Evolutionary conservation across 2,797 vertebrate genomes (phyloP).

Genomic region (Microctenopoma stevenorrisi): DNA sequence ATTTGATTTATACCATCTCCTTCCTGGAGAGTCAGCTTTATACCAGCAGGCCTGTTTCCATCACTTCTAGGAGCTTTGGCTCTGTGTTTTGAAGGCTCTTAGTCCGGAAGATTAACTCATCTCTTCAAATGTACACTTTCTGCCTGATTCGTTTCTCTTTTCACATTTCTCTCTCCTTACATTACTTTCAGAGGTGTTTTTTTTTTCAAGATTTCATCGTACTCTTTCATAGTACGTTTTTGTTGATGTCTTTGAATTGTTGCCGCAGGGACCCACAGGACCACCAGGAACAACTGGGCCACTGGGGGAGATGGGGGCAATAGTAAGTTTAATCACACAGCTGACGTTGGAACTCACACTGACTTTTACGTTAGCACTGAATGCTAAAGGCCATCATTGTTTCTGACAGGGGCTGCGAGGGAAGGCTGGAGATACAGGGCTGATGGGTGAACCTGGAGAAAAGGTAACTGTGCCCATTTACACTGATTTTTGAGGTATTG

Average conservation of each 20-base stretch:
- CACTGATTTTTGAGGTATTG: slow-evolving; percentile 1
- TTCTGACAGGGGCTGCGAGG: slow-evolving; percentile 77
- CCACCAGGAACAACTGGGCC: slow-evolving; percentile 86
- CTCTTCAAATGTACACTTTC: slow-evolving; percentile 59
- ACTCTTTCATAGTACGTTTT: slow-evolving; percentile 37
- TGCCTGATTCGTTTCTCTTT: slow-evolving; percentile 39
- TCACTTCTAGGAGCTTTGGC: slow-evolving; percentile 58
- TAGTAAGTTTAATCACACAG: slow-evolving; percentile 80
- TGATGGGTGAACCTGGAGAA: slow-evolving; percentile 78
- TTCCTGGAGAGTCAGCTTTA: slow-evolving; percentile 67
- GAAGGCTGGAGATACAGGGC: slow-evolving; percentile 74
- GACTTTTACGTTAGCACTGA: slow-evolving; percentile 26
- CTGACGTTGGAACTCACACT: slow-evolving; percentile 14
- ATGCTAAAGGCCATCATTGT: slow-evolving; percentile 38
- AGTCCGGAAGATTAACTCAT: slow-evolving; percentile 65
- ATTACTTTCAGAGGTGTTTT: slow-evolving; percentile 50
- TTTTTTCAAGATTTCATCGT: slow-evolving; percentile 41
- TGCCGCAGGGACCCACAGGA: slow-evolving; percentile 88
- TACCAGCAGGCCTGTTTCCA: slow-evolving; percentile 55
- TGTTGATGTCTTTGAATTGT: slow-evolving; percentile 40
- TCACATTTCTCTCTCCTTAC: slow-evolving; percentile 36
- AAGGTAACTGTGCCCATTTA: slow-evolving; percentile 66
- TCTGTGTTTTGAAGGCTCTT: slow-evolving; percentile 48
- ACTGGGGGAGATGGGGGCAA: slow-evolving; percentile 89
- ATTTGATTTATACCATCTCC: slow-evolving; percentile 69